Evolutionary conservation across 92 coral and sea anemone genomes (phyloP), one percentile per base, ranked within the genome.

Genomic region (Phenganax marumi): DNA sequence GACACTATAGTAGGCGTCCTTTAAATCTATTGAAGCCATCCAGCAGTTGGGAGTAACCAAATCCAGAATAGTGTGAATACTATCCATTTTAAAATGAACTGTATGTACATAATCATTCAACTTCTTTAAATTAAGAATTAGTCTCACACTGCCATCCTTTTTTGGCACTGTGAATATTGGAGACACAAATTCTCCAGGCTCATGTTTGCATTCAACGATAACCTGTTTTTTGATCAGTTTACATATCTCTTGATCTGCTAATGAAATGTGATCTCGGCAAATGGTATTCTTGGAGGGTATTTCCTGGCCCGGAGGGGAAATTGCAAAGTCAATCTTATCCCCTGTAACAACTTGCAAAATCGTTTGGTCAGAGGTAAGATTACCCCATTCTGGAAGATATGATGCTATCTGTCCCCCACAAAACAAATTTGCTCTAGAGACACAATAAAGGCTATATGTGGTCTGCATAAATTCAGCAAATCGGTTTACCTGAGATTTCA

Each of bases 21-120:
- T 64, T 57, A 79, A 47, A 55, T 79, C 84, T 39, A 79, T 73
- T 22, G 61, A 61, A 25, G 84, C 84, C 84, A 80, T 80, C 51
- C 49, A 80, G 18, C 73, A 61, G 12, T 75, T 75, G 43, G 75
- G 84, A n/a, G 25, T 18, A n/a, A 19, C 49, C 2, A 77, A 17
- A 6, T 14, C 57, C 21, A 23, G 60, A 54, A 54, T 54, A n/a
- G 60, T 54, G n/a, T n/a, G n/a, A n/a, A n/a, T n/a, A n/a, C n/a
- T n/a, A n/a, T n/a, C n/a, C n/a, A n/a, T n/a, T n/a, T n/a, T n/a
- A n/a, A n/a, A n/a, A n/a, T n/a, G n/a, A n/a, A n/a, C n/a, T n/a
- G n/a, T 70, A 1, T 70, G 1, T 6, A 70, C 51, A 39, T 19
- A 43, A 24, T 7, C 2, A 43, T 70, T 70, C 8, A 70, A 11